Conservation (phyloP, 2,113 vertebrate genomes). For the Pseudorectes ferrugineus region DNA sequence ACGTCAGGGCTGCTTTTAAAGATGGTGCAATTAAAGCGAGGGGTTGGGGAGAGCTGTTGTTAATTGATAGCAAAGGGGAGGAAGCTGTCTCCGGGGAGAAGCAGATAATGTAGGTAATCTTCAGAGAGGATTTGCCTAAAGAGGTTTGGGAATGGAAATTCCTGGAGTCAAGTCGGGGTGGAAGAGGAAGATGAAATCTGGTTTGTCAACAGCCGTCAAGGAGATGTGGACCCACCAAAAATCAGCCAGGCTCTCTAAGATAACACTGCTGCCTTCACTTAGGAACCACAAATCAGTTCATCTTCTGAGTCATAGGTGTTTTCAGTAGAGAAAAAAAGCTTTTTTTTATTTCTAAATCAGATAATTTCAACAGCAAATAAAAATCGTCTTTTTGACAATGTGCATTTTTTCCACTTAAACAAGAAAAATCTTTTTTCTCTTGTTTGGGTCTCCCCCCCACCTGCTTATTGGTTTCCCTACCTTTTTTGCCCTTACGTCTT, state of each 20-base stretch:
- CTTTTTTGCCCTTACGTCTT: background rate
- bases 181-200: background rate
- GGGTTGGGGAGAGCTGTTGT: background rate
- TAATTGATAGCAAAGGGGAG: conserved; percentile 40
- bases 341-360: background rate
- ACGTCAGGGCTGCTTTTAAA: background rate
- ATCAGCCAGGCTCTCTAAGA: background rate
- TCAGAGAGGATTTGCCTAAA: conserved; percentile 58
- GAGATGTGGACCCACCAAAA: background rate
- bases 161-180: background rate
- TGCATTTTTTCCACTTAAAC: background rate
- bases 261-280: background rate
- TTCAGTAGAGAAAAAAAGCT: background rate
- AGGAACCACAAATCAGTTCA: background rate
- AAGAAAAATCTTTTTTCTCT: background rate
- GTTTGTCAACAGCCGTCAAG: background rate
- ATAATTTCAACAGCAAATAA: background rate
- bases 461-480: background rate
- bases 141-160: conserved; percentile 26
- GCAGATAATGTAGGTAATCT: conserved; percentile 53
- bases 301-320: background rate
- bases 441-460: accelerated
- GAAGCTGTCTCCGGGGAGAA: conserved; percentile 24
- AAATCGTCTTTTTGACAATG: accelerated
- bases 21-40: background rate